These are phyloP conservation scores for Urocynchramus pylzowi DNA, from an alignment of 2,113 vertebrate species.

Conservation along the genomic window DNA sequence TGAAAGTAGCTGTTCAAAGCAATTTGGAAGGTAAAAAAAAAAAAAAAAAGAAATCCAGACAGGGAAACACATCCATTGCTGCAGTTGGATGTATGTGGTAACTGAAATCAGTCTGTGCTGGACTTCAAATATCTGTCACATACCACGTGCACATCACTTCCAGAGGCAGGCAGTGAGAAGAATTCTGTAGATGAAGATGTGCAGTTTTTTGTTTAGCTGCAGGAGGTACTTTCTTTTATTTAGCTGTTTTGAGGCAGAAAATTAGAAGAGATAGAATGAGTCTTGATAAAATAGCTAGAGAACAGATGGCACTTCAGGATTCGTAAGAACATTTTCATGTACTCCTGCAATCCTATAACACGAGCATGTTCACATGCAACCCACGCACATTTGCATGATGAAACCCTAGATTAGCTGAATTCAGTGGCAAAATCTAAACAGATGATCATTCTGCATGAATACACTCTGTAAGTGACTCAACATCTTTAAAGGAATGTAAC, in stretches of 20 bases:
- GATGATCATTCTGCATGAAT: neutral
- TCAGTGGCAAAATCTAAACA: neutral
- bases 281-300: neutral
- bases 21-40: neutral
- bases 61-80: neutral
- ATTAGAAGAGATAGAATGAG: neutral
- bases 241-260: neutral
- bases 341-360: neutral
- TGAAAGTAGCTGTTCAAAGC: neutral
- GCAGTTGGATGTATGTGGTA: neutral
- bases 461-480: neutral
- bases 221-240: neutral
- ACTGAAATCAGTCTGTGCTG: neutral
- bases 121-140: neutral
- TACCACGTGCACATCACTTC: rapidly evolving
- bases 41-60: neutral
- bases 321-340: neutral
- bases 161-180: neutral
- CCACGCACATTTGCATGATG: neutral
- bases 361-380: neutral
- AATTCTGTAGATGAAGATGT: neutral
- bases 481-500: neutral
- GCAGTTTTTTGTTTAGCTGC: neutral
- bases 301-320: neutral
- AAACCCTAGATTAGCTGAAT: neutral